Conservation (phyloP, 2,113 vertebrate species). For the Chloroceryle aenea region DNA sequence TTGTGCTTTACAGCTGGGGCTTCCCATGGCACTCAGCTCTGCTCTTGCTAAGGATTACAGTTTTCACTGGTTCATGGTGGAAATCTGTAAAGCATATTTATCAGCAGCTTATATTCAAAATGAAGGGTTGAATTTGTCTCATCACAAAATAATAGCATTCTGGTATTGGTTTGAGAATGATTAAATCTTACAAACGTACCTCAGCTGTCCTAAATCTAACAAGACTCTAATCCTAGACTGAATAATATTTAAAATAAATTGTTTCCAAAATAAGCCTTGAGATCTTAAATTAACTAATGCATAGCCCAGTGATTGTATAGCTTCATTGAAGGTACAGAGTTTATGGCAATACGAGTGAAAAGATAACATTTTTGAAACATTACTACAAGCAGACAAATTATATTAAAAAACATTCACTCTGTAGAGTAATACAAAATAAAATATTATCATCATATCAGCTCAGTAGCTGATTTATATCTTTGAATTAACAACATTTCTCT, state of each 20-base stretch:
- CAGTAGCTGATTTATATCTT: not conserved
- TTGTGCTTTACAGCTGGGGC: not conserved
- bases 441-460: not conserved
- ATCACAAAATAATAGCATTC: not conserved
- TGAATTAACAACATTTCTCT: not conserved
- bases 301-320: not conserved
- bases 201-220: not conserved
- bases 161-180: not conserved
- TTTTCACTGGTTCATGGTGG: not conserved
- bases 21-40: not conserved
- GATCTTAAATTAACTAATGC: not conserved
- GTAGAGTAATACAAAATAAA: conserved; percentile 19
- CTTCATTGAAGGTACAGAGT: not conserved
- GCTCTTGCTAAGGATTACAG: not conserved
- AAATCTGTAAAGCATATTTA: not conserved
- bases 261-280: conserved; percentile 11
- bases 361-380: conserved; percentile 17
- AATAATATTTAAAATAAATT: not conserved
- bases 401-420: conserved; percentile 11
- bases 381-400: not conserved
- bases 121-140: not conserved
- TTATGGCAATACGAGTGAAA: not conserved
- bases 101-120: not conserved
- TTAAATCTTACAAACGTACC: not conserved
- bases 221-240: conserved; percentile 20